phyloP scores from a whole-genome alignment of 2,888 invertebrate genomes.

The Eledona agricola region DNA sequence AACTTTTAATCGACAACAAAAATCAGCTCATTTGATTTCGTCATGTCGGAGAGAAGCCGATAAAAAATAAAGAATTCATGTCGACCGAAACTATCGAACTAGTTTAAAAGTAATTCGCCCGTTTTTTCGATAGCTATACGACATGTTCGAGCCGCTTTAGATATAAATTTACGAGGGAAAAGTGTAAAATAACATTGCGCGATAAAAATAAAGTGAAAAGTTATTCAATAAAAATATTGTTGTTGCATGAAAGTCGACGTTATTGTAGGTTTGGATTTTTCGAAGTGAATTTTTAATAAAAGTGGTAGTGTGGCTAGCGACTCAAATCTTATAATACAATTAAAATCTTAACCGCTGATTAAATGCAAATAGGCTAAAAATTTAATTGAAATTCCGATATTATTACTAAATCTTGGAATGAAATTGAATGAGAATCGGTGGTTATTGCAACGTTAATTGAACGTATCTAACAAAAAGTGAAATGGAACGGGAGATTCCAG shows the following conservation, averaged over 20 bases:
- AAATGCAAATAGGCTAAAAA: conserved; percentile 34
- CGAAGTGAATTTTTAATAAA: conserved; percentile 20
- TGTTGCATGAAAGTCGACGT: conserved; percentile 12
- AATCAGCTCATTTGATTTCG: no score
- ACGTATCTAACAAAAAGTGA: conserved; percentile 34
- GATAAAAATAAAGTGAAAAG: conserved; percentile 7
- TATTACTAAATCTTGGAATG: conserved; percentile 33
- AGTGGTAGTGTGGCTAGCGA: conserved; percentile 13
- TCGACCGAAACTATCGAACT: no score
- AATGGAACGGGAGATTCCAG: conserved; percentile 28
- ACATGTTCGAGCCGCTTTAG: conserved; percentile 2
- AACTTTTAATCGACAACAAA: no score
- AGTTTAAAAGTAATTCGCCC: conserved; percentile 19
- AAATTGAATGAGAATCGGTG: conserved; percentile 29
- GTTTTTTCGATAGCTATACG: no score
- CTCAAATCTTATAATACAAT: conserved; percentile 25
- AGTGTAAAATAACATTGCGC: neutral
- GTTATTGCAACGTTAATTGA: conserved; percentile 36
- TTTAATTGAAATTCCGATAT: conserved; percentile 36
- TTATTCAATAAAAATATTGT: conserved; percentile 19
- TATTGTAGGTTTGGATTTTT: conserved; percentile 16
- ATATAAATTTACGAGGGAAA: conserved; percentile 4
- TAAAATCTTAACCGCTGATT: conserved; percentile 30
- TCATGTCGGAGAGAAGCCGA: no score
- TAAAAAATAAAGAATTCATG: no score